Conservation (phyloP, 2,797 vertebrate species). For the Galaxias olidus region DNA sequence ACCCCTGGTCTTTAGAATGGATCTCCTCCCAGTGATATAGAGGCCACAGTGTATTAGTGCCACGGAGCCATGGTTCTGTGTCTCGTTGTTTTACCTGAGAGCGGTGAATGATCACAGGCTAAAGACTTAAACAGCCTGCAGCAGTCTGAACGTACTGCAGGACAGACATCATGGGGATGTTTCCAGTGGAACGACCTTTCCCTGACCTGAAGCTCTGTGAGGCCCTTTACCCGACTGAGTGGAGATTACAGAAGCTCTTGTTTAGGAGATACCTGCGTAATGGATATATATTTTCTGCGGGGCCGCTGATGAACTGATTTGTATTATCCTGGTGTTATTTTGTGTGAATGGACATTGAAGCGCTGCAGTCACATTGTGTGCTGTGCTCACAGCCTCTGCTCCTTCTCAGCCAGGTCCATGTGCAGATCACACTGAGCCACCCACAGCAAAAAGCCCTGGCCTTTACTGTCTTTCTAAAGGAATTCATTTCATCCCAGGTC, state of each 20-base stretch:
- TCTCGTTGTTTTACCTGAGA: conserved; percentile 23
- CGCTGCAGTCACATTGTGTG: conserved; percentile 42
- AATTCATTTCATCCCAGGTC: not conserved
- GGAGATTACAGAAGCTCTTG: not conserved
- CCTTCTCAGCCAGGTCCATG: conserved; percentile 46
- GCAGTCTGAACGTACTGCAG: conserved; percentile 11
- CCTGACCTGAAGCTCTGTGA: conserved; percentile 31
- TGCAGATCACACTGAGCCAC: conserved; percentile 51
- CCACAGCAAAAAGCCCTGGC: no score
- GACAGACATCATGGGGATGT: conserved; percentile 13
- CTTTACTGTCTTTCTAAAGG: conserved; percentile 17
- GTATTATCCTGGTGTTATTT: conserved; percentile 40
- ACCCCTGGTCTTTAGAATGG: conserved; percentile 47
- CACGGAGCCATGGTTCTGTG: conserved; percentile 34
- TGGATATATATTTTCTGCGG: conserved; percentile 39
- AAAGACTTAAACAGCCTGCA: conserved; percentile 27
- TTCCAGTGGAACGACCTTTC: conserved; percentile 28
- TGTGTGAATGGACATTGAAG: conserved; percentile 38
- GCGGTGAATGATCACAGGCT: conserved; percentile 20
- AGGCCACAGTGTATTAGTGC: conserved; percentile 40
- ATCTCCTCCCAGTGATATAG: conserved; percentile 50
- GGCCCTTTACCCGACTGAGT: conserved; percentile 18
- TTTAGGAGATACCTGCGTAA: conserved; percentile 39
- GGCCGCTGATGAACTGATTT: conserved; percentile 40
- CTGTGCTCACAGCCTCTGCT: conserved; percentile 48